Evolutionary conservation across 2,797 vertebrate genomes (phyloP), one percentile per base, ranked within the genome.

Genomic region (Catostomus latipinnis): DNA sequence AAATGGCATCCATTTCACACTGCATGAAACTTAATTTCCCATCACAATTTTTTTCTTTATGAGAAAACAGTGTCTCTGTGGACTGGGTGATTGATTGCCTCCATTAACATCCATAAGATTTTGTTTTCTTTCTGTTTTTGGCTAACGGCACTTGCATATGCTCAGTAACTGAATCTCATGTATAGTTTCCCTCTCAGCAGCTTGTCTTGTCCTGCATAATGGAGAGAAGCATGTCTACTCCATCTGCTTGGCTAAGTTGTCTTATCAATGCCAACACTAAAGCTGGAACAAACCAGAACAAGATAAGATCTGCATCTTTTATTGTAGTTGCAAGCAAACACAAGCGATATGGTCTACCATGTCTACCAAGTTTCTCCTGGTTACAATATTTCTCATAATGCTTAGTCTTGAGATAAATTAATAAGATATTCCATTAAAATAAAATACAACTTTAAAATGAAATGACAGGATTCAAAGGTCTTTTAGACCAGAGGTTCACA

Each of bases 61-160:
- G 57, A 34, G 16, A 54, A 71, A 81, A 81, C 80, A 74, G 85
- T 88, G 85, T 87, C 79, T 89, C 87, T 71, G 73, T 12, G 54
- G 73, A 79, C 85, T 81, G 74, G 73, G 85, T 88, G 88, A 90
- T 86, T 85, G 88, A 93, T 92, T 83, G 82, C 86, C 79, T 81
- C 81, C 84, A 88, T 82, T 65, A 82, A 84, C 76, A 86, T 84
- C 83, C 62, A 60, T 80, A 43, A 76, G 86, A 86, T 73, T 71
- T 57, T 43, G 71, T 52, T 87, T 65, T 78, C 16, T 86, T 61
- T 74, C 57, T 67, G 50, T 46, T 71, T 52, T 88, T 75, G 85
- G 62, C 63, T 82, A 70, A 22, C 74, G 73, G 70, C 71, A 50
- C 8, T 84, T 80, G 70, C 88, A 84, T 88, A 87, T 86, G 87